These are phyloP conservation scores for Portunus trituberculatus DNA, from an alignment of 1,140 invertebrate species.

Conservation along the genomic window DNA sequence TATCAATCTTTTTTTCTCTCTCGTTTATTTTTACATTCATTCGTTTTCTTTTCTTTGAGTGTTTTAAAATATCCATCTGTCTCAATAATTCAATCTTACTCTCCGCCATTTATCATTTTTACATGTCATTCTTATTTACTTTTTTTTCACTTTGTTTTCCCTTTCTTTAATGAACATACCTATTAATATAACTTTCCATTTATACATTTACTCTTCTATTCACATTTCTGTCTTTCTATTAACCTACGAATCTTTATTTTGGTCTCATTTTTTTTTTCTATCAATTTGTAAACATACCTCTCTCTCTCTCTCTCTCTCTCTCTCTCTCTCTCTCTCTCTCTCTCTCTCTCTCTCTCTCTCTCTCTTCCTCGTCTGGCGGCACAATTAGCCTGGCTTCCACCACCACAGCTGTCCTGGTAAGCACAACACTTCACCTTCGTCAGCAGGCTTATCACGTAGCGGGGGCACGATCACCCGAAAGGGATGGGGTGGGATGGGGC, in stretches of 20 bases:
- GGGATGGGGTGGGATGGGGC: no score
- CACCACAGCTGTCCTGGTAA: no score
- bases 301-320: slow-evolving; percentile 7
- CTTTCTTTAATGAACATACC: background rate
- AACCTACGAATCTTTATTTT: background rate
- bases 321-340: slow-evolving; percentile 41
- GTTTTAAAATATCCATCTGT: no score
- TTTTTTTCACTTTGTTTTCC: background rate
- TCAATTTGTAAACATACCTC: background rate
- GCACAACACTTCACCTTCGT: no score
- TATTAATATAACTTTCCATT: background rate
- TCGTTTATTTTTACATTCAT: background rate
- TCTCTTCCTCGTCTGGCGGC: background rate
- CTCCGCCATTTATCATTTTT: no score
- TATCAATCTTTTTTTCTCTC: no score
- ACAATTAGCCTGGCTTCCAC: no score
- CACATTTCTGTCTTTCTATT: background rate
- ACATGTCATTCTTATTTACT: no score
- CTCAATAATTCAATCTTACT: no score
- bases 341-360: slow-evolving; percentile 24
- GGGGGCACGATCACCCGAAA: no score
- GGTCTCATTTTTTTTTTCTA: background rate
- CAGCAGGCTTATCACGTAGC: no score
- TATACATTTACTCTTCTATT: background rate
- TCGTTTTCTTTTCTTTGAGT: no score